phyloP scores from a whole-genome alignment of 1,140 invertebrate genomes.

The Heliconius nattereri region DNA sequence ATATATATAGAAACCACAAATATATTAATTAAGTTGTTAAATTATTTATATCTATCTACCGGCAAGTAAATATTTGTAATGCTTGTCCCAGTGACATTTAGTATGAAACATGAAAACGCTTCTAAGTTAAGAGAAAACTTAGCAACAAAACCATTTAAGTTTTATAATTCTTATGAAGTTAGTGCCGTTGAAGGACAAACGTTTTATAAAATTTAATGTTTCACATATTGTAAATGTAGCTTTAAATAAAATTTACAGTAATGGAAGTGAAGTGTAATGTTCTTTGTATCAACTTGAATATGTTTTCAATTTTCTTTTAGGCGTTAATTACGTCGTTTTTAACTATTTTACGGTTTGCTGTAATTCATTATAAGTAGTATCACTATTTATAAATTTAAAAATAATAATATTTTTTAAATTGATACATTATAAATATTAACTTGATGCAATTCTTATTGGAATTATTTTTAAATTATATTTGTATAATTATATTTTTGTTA shows the following conservation, averaged over 20 bases:
- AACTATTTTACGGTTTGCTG: no score
- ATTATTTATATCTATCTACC: background rate
- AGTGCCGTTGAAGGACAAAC: background rate
- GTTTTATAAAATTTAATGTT: background rate
- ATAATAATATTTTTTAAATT: no score
- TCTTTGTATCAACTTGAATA: background rate
- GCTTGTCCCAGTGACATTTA: background rate
- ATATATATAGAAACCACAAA: background rate
- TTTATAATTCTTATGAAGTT: conserved; percentile 2
- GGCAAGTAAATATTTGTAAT: conserved; percentile 5
- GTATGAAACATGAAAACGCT: conserved; percentile 11
- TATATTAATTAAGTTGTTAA: background rate
- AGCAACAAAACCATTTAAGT: conserved; percentile 3
- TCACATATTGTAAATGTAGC: background rate
- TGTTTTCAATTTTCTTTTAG: background rate
- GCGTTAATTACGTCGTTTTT: no score
- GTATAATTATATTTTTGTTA: background rate
- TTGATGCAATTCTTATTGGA: no score
- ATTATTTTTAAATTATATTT: background rate
- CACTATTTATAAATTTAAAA: no score
- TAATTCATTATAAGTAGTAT: no score
- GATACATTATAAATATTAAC: no score
- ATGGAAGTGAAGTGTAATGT: background rate
- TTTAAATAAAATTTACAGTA: background rate
- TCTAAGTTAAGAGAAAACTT: conserved; percentile 13